Evolutionary conservation across 1,140 invertebrate genomes (phyloP).

Genomic region (Micrasema minimum): DNA sequence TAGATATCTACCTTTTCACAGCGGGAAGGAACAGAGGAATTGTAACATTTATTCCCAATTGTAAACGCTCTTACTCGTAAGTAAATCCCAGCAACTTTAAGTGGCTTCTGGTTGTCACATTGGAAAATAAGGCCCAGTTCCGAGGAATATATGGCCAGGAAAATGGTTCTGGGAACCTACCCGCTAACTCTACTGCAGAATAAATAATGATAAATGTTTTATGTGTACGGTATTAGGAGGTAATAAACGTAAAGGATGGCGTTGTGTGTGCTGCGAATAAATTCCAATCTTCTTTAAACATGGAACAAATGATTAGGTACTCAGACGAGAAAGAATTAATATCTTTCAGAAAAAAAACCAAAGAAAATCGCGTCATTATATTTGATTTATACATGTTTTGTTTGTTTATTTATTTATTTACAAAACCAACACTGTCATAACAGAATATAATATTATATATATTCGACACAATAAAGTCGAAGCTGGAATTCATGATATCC

Average conservation of each 20-base stretch:
- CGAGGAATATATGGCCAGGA: conserved; percentile 15
- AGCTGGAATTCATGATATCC: no score
- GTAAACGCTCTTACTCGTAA: conserved; percentile 22
- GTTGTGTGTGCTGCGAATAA: background rate
- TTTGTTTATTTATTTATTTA: no score
- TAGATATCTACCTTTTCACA: no score
- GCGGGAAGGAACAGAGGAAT: no score
- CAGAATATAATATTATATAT: no score
- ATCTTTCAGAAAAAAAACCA: no score
- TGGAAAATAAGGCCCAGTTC: conserved; percentile 19
- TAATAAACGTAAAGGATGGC: background rate
- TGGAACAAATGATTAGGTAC: no score
- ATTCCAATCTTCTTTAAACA: background rate
- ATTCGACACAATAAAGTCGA: no score
- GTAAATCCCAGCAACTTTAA: conserved; percentile 19
- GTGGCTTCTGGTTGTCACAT: conserved; percentile 36
- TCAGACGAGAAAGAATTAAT: no score
- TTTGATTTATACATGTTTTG: no score
- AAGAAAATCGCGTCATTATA: no score
- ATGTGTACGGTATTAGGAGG: background rate
- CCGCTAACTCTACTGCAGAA: background rate
- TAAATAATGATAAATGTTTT: conserved; percentile 17
- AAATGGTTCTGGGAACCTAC: background rate
- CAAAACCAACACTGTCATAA: no score
- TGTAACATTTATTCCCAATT: background rate